Conservation (phyloP, 2,797 vertebrate species). For the Astyanax mexicanus region DNA sequence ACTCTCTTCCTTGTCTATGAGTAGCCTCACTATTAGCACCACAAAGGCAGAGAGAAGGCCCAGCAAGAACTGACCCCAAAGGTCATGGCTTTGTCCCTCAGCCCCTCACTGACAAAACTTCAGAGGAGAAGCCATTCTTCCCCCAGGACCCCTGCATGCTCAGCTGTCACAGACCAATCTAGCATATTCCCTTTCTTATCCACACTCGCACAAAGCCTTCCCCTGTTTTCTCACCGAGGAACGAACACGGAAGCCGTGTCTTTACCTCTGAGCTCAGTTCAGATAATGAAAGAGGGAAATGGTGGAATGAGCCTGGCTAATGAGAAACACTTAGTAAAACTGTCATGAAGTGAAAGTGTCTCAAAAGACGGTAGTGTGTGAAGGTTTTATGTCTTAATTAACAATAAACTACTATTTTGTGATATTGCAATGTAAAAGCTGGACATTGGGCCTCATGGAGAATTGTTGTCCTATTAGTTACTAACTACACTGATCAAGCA, state of each 20-base stretch:
- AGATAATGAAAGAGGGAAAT: background rate
- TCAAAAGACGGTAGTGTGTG: background rate
- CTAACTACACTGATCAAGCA: too few species aligned
- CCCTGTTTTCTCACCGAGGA: conserved; percentile 27
- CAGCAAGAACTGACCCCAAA: conserved; percentile 43
- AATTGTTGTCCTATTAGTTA: too few species aligned
- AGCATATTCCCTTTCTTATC: conserved; percentile 28
- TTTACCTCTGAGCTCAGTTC: conserved; percentile 15
- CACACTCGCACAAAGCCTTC: conserved; percentile 42
- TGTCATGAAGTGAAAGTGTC: background rate
- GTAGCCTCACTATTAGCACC: conserved; percentile 26
- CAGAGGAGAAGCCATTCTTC: conserved; percentile 43
- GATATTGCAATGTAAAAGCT: too few species aligned
- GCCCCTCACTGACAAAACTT: conserved; percentile 40
- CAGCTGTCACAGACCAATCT: conserved; percentile 40
- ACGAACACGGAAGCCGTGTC: conserved; percentile 6
- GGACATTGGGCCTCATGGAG: too few species aligned
- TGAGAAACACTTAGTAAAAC: background rate
- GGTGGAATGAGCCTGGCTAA: background rate
- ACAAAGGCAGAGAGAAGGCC: conserved; percentile 41
- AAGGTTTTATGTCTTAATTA: too few species aligned
- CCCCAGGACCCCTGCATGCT: conserved; percentile 40
- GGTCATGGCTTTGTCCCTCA: conserved; percentile 54
- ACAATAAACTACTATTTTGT: too few species aligned
- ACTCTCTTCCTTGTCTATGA: conserved; percentile 5